Percentiles rank a stretch among this genome's conserved stretches.
phyloP scores from a whole-genome alignment of 2,888 invertebrate genomes.

The Heliconius ethilla region DNA sequence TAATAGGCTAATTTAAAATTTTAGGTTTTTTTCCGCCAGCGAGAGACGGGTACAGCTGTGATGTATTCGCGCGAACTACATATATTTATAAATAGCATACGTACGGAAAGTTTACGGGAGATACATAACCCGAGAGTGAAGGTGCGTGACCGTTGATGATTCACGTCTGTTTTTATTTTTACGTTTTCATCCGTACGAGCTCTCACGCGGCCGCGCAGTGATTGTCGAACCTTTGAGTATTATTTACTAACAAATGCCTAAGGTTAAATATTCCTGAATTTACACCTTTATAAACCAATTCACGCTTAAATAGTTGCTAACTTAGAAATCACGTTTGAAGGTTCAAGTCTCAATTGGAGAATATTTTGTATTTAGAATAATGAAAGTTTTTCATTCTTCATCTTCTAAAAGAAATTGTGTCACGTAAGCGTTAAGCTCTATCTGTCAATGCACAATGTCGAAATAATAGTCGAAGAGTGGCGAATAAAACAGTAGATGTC shows the following conservation, averaged over 20 bases:
- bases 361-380: neutral
- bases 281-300: neutral
- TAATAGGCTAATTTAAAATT: neutral
- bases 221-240: slow-evolving; percentile 3
- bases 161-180: slow-evolving; percentile 49
- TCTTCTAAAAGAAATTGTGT: no score
- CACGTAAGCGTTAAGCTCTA: neutral
- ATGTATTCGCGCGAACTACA: neutral
- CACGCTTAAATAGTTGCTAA: neutral
- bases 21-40: neutral
- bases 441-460: no score
- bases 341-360: neutral
- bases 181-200: slow-evolving; percentile 35
- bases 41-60: slow-evolving; percentile 6
- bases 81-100: slow-evolving; percentile 37
- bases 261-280: neutral
- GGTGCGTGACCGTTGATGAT: slow-evolving; percentile 48
- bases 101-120: slow-evolving; percentile 39
- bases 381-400: neutral
- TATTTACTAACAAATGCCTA: slow-evolving; percentile 1
- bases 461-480: neutral
- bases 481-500: neutral
- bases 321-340: neutral
- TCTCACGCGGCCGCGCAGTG: slow-evolving; percentile 31
- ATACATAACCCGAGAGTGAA: slow-evolving; percentile 44